Base-by-base conservation (phyloP, 2,113 vertebrate genomes). In the Hucho hucho region DNA sequence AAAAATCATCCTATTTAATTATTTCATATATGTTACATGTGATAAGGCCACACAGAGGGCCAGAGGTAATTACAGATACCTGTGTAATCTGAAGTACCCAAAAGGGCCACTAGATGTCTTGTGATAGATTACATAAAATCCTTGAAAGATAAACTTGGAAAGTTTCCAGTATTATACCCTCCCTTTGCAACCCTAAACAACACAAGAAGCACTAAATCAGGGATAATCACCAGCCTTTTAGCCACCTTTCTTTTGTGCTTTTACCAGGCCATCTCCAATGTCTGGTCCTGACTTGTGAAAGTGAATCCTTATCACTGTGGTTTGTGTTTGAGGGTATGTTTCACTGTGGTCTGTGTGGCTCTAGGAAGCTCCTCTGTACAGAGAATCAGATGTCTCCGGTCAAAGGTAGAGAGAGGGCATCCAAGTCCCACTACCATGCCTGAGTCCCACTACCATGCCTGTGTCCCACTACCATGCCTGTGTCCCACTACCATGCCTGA, bases 351-450 rank as follows among this genome's bases (percentile, higher is more conserved):
- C 13, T 53, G 75, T 43, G 37, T 11, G 37, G 76, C 84, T 88
- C 81, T 88, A 88, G 86, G 88, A 89, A 89, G 86, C 9, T 81
- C 76, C 83, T 59, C 68, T 22, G 64, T 73, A 64, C 85, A 85
- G 80, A 76, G 84, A 89, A 85, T 86, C 89, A 89, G 84, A 90
- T 88, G 90, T 77, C 78, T 80, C 74, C 75, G 81, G 79, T 87
- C 82, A 87, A 88, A 87, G 83, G 86, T 84, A 83, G 58, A 81
- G 84, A 63, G 70, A 82, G 83, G 83, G 79, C 74, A 88, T 91
- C 89, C 79, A 84, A 82, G 16, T 63, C 73, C 86, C 75, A 43
- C 37, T 43, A 43, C 37, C 37, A 72, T 86, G 78, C 76, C 80
- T 64, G 79, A 75, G 84, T n/a, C n/a, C n/a, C n/a, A n/a, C n/a